Percentiles rank a stretch among this genome's conserved stretches.
Evolutionary conservation across 2,888 invertebrate species (phyloP).

Genomic region (Geotrupes spiniger): DNA sequence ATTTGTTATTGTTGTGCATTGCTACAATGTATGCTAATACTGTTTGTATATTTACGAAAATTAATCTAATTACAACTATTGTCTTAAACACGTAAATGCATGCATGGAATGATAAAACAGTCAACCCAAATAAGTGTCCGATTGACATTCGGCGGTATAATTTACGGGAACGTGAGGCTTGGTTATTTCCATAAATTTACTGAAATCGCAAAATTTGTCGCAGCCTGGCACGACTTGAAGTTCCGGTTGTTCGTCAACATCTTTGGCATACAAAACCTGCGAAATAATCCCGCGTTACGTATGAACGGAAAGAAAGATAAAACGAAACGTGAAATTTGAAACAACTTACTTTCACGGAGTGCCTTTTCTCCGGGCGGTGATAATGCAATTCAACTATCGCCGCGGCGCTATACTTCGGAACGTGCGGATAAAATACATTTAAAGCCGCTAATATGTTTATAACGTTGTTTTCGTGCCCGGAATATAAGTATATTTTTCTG

Average conservation of each 20-base stretch:
- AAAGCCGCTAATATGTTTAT: conserved; percentile 53
- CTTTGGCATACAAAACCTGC: conserved; percentile 39
- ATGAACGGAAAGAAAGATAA: no score
- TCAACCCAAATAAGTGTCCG: conserved; percentile 33
- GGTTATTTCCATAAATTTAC: conserved; percentile 38
- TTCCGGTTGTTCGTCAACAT: conserved; percentile 35
- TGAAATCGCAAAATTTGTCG: conserved; percentile 40
- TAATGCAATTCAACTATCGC: conserved; percentile 43
- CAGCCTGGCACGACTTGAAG: conserved; percentile 38
- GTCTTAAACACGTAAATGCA: no score
- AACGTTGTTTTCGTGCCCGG: conserved; percentile 59
- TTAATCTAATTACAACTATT: no score
- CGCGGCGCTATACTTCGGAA: conserved; percentile 44
- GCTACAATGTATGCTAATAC: no score
- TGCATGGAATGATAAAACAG: no score
- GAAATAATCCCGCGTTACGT: no score
- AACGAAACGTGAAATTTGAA: no score
- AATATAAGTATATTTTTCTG: conserved; percentile 51
- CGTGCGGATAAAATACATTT: conserved; percentile 50
- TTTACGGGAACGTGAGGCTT: conserved; percentile 39
- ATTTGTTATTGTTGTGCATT: no score
- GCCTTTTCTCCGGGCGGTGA: conserved; percentile 28
- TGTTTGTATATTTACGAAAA: no score
- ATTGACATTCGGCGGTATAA: conserved; percentile 44
- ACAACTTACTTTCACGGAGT: conserved; percentile 39